Base-by-base conservation (phyloP, 2,888 invertebrate species). In the Slavum lentiscoides region DNA sequence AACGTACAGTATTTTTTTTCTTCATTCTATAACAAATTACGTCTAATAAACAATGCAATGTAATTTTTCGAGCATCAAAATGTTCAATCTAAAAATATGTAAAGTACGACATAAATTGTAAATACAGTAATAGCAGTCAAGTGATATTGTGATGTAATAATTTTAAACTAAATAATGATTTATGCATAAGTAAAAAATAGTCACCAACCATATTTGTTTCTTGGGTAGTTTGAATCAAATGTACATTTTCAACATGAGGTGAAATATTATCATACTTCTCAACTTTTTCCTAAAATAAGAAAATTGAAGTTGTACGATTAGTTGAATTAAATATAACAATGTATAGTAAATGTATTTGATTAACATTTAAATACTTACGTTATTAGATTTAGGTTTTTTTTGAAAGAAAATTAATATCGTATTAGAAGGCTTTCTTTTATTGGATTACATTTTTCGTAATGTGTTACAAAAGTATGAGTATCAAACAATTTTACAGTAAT, bases 51-150 rank as follows among this genome's bases (percentile, higher is more conserved):
- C 9, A 66, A 37, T 19, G 39, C 66, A 11, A 66, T 66, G n/a
- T 39, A n/a, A 66, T 66, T 66, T n/a, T n/a, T 39, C 66, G 39
- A n/a, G n/a, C 39, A 66, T 66, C n/a, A 66, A 66, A n/a, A 64
- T 64, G 17, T 64, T 64, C 19, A 23, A 19, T 37, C 64, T 64
- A 53, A 53, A 53, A 53, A n/a, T n/a, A n/a, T 53, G 53, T 53
- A 53, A 13, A 13, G 15, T 9, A 53, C 53, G 11, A 11, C 53
- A 53, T 53, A 9, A 53, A 53, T 53, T 53, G 53, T 53, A 7
- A 53, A 53, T 53, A 11, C 53, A 53, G 53, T 9, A 11, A 53
- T 53, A 64, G 37, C 64, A 64, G 37, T 64, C 17, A 64, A 19
- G 17, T 37, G 8, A 62, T 19, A 37, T 58, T 58, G 58, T 58